Conservation (phyloP, 2,888 invertebrate genomes). For the Chrysolina haemoptera region DNA sequence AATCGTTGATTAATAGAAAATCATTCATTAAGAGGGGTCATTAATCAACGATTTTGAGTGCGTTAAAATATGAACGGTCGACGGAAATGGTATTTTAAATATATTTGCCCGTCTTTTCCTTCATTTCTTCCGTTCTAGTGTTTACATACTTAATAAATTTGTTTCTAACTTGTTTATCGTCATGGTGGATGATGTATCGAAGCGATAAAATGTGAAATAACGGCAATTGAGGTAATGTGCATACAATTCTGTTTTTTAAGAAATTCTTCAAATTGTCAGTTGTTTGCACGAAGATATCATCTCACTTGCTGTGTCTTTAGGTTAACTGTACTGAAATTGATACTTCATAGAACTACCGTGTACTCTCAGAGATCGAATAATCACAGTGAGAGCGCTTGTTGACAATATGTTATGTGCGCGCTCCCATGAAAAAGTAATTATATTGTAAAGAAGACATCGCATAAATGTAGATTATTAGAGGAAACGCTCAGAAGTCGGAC, state of each 20-base stretch:
- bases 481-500: constrained; percentile 41
- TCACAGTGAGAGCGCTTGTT: constrained; percentile 40
- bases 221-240: not conserved
- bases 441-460: constrained; percentile 40
- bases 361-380: constrained; percentile 45
- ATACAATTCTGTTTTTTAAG: not conserved
- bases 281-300: constrained; percentile 34
- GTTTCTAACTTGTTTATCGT: constrained; percentile 3
- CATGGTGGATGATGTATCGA: constrained; percentile 13
- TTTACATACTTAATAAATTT: not conserved
- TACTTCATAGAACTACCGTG: constrained; percentile 30
- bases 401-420: constrained; percentile 50
- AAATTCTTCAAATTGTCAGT: constrained; percentile 22
- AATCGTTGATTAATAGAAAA: too few species aligned
- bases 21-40: too few species aligned
- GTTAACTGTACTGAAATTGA: constrained; percentile 46
- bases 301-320: constrained; percentile 30
- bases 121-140: too few species aligned
- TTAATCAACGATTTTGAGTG: too few species aligned
- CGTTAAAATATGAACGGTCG: too few species aligned
- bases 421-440: constrained; percentile 53
- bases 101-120: not conserved
- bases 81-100: too few species aligned
- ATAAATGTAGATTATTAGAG: constrained; percentile 48
- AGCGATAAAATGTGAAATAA: not conserved